Base-by-base conservation (phyloP, 2,888 invertebrate genomes). In the Pocota personata region DNA sequence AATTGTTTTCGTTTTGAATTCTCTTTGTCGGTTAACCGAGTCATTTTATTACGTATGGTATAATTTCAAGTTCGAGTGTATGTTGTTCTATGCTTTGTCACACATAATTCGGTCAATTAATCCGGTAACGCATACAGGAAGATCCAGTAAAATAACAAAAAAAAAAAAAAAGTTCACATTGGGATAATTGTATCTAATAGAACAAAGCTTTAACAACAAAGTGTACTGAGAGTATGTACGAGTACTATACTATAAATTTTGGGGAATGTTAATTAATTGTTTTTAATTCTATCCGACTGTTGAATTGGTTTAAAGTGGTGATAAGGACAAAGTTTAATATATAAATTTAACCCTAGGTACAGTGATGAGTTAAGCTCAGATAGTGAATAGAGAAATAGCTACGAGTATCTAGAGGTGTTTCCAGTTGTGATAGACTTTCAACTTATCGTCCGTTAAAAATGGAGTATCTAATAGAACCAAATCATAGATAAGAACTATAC, bases 31-130 rank as follows among this genome's bases (percentile, higher is more conserved):
- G 60, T 27, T 19, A 62, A 19, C 50, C 72, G 27, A 30, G 35
- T 27, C 12, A 3, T 55, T 10, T 3, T 19, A 16, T 19, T 19
- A 43, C 4, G 50, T 50, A 19, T 35, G 8, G 8, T 19, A 40
- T 12, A 66, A 19, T 64, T 40, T n/a, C 12, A n/a, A 67, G 14
- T 19, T 46, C 55, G 30, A 43, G 27, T 55, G 30, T 27, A 14
- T 21, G 19, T 21, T 66, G 35, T 35, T 32, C 10, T 50, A 50
- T 35, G 24, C 4, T 27, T 5, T 35, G 55, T 55, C 24, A 12
- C 37, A 60, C 24, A 30, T 5, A 52, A 64, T 52, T 55, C 52
- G 62, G 32, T 55, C 62, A 64, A 55, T 64, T 75, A 66, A 66
- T 37, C 21, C 14, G 14, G 3, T n/a, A 40, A 27, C 32, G 32